Base-by-base conservation (phyloP, 1,140 invertebrate species). In the Saccostrea glomerata region DNA sequence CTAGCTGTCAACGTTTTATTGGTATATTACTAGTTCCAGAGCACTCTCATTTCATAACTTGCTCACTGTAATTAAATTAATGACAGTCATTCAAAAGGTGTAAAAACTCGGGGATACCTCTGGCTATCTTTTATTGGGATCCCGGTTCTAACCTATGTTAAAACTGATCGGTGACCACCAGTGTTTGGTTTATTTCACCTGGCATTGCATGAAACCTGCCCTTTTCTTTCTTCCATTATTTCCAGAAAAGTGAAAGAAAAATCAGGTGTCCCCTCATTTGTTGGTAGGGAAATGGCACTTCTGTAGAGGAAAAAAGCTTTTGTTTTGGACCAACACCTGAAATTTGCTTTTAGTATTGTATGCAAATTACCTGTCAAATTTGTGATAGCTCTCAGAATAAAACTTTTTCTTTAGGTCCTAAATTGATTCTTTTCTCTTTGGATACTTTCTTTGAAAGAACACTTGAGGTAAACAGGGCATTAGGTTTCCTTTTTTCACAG, bases 21-120 rank as follows among this genome's bases (percentile, higher is more conserved):
- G 70, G 70, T 77, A 77, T 77, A 77, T 77, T 77, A 77, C 70
- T 77, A 77, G 23, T 77, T 77, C 25, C 70, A 77, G 70, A 77
- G 70, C 70, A 77, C 70, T 77, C 70, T 77, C 25, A 77, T 77
- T 77, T 77, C 70, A 77, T 77, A 77, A 77, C 30, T 77, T 77
- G 70, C 25, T 25, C 70, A 77, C 30, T 77, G 70, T 77, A 77
- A 77, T 77, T 77, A 77, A 36, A 77, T 77, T 77, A 77, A 77
- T 77, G 70, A 36, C 23, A 77, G 70, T 77, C 70, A 77, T 77
- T 77, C 25, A 30, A 77, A 15, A 77, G 70, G 70, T 77, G 70
- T 77, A 77, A 77, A 77, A 77, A 36, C 70, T 30, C 25, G 23
- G 23, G 23, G 17, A 66, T 23, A 77, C 70, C 70, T 30, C 70